Conservation (phyloP, 2,113 vertebrate genomes). For the Charina bottae region DNA sequence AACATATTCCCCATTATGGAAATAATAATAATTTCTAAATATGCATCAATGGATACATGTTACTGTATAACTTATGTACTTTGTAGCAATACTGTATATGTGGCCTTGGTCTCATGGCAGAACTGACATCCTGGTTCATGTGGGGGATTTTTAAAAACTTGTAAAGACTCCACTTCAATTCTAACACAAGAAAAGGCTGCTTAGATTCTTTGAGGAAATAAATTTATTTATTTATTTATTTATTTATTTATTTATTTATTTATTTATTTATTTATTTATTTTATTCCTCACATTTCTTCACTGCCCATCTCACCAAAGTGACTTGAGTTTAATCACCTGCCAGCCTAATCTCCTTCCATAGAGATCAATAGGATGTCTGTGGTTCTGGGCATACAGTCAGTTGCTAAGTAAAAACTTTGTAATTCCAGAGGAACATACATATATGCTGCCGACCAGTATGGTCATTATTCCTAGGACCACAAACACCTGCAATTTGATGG, state of each 20-base stretch:
- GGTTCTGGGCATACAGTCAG: background rate
- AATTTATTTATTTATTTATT: background rate
- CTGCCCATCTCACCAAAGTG: background rate
- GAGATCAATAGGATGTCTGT: background rate
- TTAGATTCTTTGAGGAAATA: background rate
- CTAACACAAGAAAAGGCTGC: too few species aligned
- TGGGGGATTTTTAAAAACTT: background rate
- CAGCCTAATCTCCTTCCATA: background rate
- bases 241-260: too few species aligned
- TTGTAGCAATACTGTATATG: too few species aligned
- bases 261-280: too few species aligned
- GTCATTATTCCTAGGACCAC: background rate
- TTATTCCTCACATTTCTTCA: too few species aligned
- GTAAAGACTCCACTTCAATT: too few species aligned
- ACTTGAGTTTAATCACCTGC: background rate
- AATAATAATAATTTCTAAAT: too few species aligned
- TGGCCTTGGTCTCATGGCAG: background rate
- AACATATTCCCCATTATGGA: too few species aligned
- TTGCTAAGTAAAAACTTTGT: background rate
- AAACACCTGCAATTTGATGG: constrained; percentile 3
- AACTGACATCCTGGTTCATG: background rate
- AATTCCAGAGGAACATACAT: background rate
- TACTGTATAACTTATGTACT: too few species aligned
- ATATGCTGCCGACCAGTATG: background rate
- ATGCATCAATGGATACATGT: too few species aligned